Evolutionary conservation across 2,113 vertebrate species (phyloP), one percentile per base, ranked within the genome.

Genomic region (Ranitomeya variabilis): DNA sequence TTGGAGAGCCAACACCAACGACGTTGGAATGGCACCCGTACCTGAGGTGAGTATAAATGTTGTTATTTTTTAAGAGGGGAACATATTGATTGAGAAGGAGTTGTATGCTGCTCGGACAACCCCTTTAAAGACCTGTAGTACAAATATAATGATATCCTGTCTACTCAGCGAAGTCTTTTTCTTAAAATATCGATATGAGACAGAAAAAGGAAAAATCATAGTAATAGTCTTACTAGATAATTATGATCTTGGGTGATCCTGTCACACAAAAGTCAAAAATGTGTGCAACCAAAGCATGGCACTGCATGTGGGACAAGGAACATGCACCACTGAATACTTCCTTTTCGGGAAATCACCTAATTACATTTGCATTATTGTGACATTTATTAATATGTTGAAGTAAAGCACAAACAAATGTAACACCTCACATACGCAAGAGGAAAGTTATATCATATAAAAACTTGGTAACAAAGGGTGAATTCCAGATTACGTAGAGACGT

Each of bases 341-440:
- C 7, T 9, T 69, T 54, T 37, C 77, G 59, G 84, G 84, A 86
- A 86, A 77, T 73, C 71, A 86, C 84, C 84, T 77, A 76, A 73
- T 55, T 37, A 74, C 52, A 85, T 26, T 11, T 12, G 51, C 21
- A 86, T 60, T 23, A 57, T 60, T 76, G 26, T 76, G 54, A 86
- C 14, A 45, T 62, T 18, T 54, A 18, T 6, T 26, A 18, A 76
- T 76, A 21, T 14, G 18, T n/a, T 19, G 19, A 21, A 62, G 7
- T 74, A 19, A 60, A 19, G 15, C 6, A 45, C n/a, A 37, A 86
- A 86, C 54, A 86, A 60, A 59, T 60, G 7, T 76, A 86, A 66
- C 55, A 86, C 15, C 37, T 85, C 55, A 54, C 7, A 23, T 57
- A 69, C 51, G 23, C 21, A 55, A 60, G 11, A 15, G 64, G 37